A percentile compares a stretch with the other conserved stretches of the same genome.
Conservation (phyloP, 1,140 invertebrate genomes). For the Aphelinus certus region DNA sequence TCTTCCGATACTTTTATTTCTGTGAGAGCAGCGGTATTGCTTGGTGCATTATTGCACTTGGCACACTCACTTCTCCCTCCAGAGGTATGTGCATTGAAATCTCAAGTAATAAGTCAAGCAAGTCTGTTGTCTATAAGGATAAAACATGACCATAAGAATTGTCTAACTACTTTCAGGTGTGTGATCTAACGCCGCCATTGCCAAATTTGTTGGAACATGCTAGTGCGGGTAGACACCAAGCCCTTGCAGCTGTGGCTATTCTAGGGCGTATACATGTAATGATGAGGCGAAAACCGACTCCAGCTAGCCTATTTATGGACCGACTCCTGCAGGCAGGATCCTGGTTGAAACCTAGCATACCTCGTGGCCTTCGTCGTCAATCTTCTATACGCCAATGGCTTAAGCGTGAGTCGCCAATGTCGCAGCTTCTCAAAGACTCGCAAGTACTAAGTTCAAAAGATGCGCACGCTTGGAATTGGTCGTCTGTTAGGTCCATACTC, state of each 20-base stretch:
- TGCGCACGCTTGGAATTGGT: conserved; percentile 73
- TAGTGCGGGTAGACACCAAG: conserved; percentile 79
- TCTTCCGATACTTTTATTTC: conserved; percentile 88
- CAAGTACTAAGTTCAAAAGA: conserved; percentile 70
- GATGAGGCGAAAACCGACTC: conserved; percentile 80
- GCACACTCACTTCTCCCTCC: conserved; percentile 84
- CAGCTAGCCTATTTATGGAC: conserved; percentile 85
- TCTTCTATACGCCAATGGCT: conserved; percentile 57
- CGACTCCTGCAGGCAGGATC: conserved; percentile 72
- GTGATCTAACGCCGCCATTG: conserved; percentile 81
- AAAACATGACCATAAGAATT: too few relatives aligned
- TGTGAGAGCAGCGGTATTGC: conserved; percentile 87
- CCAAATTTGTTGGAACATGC: conserved; percentile 83
- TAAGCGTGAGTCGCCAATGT: conserved; percentile 56
- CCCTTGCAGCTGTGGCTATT: conserved; percentile 82
- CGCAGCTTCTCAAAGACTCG: conserved; percentile 68
- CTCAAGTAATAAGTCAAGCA: too few relatives aligned
- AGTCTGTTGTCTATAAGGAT: too few relatives aligned
- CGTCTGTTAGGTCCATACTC: conserved; percentile 69
- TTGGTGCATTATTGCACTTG: conserved; percentile 88
- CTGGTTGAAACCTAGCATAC: conserved; percentile 56
- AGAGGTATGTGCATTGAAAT: conserved; percentile 68
- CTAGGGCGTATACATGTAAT: conserved; percentile 81
- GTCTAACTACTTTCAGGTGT: conserved; percentile 47
- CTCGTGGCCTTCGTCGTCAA: conserved; percentile 47